Base-by-base conservation (phyloP, 2,797 vertebrate species). In the Myripristis murdjan region DNA sequence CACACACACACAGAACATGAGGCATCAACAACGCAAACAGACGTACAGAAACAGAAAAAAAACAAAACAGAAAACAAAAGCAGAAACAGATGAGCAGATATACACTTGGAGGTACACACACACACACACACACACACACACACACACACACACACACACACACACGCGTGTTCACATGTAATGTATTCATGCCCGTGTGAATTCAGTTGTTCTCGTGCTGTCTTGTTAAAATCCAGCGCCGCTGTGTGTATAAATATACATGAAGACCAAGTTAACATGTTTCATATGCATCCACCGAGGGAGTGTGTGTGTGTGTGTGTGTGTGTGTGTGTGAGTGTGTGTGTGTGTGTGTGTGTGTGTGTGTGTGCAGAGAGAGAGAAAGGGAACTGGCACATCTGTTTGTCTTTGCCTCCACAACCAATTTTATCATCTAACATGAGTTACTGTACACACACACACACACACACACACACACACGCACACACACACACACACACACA, bases 261-360 rank as follows among this genome's bases (percentile, higher is more conserved):
- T 20, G 20, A 20, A 20, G 53, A 57, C 72, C 74, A 74, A 72
- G 20, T 20, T 20, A 20, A 20, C 20, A 20, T 20, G 20, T 67
- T 75, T 76, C 75, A 77, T 70, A 81, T 79, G 61, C 49, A 72
- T 65, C 81, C 53, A 9, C 58, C 48, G 63, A 69, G 41, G 39
- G 51, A 26, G 23, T 39, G 53, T 31, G 18, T 58, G 49, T 74
- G 49, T 28, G 20, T 55, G 53, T 55, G 53, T 55, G 26, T 35
- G 28, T 35, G 52, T 55, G 52, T 55, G 52, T 62, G 41, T 62
- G 48, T 60, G 43, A 22, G 43, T 22, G 48, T n/a, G 47, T 16
- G 48, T 37, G 31, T 22, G 43, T 51, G 48, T 51, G 48, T 51
- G 20, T 23, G 48, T 51, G 20, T 51, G n/a, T 72, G 37, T 20